A percentile compares a stretch with the other conserved stretches of the same genome.
Evolutionary conservation across 1,140 invertebrate genomes (phyloP).

Genomic region (Pachypsylla venusta): DNA sequence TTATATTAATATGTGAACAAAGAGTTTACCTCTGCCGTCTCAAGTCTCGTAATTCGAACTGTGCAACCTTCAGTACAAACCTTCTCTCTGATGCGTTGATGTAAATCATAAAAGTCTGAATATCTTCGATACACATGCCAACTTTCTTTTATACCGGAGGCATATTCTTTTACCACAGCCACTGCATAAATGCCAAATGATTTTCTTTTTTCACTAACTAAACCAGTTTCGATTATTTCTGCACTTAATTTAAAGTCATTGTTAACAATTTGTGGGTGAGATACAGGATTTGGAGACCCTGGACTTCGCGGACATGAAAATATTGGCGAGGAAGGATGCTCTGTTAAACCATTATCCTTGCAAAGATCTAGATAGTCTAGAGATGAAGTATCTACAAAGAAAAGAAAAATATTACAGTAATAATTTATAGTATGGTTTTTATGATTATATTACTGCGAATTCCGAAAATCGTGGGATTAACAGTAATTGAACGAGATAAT

Average conservation of each 20-base stretch:
- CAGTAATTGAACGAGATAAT: too few relatives aligned
- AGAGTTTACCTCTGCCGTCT: too few relatives aligned
- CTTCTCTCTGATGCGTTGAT: conserved; percentile 58
- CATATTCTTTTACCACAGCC: conserved; percentile 49
- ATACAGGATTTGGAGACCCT: not conserved
- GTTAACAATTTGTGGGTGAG: not conserved
- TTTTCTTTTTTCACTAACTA: conserved; percentile 61
- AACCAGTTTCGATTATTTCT: conserved; percentile 54
- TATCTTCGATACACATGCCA: conserved; percentile 74
- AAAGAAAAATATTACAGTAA: too few relatives aligned
- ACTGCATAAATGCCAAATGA: conserved; percentile 83
- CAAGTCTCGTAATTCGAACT: too few relatives aligned
- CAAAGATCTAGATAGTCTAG: not conserved
- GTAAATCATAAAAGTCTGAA: conserved; percentile 81
- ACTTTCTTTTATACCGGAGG: conserved; percentile 45
- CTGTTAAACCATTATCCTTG: not conserved
- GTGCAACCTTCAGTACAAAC: too few relatives aligned
- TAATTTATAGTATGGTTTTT: too few relatives aligned
- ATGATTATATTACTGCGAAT: too few relatives aligned
- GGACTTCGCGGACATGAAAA: conserved; percentile 7
- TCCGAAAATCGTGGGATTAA: too few relatives aligned
- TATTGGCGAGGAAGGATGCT: not conserved
- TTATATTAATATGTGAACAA: too few relatives aligned
- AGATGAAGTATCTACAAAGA: not conserved
- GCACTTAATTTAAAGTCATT: conserved; percentile 37